A percentile compares a stretch with the other conserved stretches of the same genome.
phyloP scores from a whole-genome alignment of 2,113 vertebrate genomes.

The Nansenia antarctica region DNA sequence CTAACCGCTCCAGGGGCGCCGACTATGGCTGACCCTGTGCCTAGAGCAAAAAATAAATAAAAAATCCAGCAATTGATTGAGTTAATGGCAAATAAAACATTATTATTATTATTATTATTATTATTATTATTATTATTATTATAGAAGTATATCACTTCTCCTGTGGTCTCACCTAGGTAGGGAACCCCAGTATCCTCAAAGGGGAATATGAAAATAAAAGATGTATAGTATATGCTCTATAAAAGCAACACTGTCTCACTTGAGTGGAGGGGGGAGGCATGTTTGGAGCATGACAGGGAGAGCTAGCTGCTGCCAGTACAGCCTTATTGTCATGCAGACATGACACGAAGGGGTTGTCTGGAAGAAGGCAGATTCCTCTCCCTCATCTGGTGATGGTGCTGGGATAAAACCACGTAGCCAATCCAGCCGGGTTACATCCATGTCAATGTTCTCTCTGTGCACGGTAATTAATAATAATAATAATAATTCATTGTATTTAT shows the following conservation, averaged over 20 bases:
- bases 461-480: too few species aligned
- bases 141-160: not conserved
- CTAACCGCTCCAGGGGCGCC: too few species aligned
- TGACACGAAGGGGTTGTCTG: conserved; percentile 22
- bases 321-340: conserved; percentile 45
- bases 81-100: too few species aligned
- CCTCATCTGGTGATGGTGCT: not conserved
- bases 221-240: too few species aligned
- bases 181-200: not conserved
- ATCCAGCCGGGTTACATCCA: not conserved
- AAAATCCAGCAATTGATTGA: too few species aligned
- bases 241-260: not conserved
- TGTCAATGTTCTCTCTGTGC: not conserved
- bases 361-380: conserved; percentile 15
- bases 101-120: too few species aligned
- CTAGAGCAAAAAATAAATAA: too few species aligned
- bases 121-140: too few species aligned
- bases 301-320: conserved; percentile 41
- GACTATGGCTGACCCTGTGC: too few species aligned
- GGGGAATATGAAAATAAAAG: not conserved
- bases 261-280: conserved; percentile 8
- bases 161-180: not conserved
- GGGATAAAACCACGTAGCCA: not conserved
- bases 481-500: too few species aligned
- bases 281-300: conserved; percentile 45